These are phyloP conservation scores for Anorthoa munda DNA, from an alignment of 2,888 invertebrate species.

Conservation along the genomic window DNA sequence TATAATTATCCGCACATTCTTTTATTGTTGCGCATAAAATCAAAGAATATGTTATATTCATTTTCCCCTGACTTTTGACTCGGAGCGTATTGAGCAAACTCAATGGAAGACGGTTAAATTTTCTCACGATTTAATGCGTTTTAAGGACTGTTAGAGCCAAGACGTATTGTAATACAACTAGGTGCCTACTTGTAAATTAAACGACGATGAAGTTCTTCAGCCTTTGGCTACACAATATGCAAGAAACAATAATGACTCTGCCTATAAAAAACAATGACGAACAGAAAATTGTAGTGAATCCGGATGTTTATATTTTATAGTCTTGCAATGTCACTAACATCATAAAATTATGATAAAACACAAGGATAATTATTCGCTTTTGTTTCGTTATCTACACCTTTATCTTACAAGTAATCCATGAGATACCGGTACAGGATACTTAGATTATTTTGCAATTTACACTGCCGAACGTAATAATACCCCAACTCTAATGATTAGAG, in stretches of 20 bases:
- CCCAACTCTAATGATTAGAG: slow-evolving; percentile 42
- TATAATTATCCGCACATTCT: slow-evolving; percentile 88
- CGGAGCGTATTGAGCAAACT: slow-evolving; percentile 83
- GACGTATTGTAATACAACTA: slow-evolving; percentile 20
- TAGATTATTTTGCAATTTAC: slow-evolving; percentile 1
- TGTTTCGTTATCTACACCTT: slow-evolving; percentile 8
- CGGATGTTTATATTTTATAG: slow-evolving; percentile 3
- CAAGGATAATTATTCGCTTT: neutral
- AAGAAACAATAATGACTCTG: no score
- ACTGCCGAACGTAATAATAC: slow-evolving; percentile 24
- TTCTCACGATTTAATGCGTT: slow-evolving; percentile 86
- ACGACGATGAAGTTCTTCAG: neutral
- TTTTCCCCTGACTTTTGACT: slow-evolving; percentile 89
- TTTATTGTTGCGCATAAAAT: slow-evolving; percentile 87
- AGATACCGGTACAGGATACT: slow-evolving; percentile 4
- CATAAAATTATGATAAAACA: neutral
- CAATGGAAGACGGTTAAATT: slow-evolving; percentile 89
- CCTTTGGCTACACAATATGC: neutral
- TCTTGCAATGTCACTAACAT: neutral
- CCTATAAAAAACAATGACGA: neutral
- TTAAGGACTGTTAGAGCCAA: slow-evolving; percentile 65
- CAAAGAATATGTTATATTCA: slow-evolving; percentile 89
- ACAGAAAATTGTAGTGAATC: slow-evolving; percentile 3
- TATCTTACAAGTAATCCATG: slow-evolving; percentile 30
- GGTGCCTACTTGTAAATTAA: slow-evolving; percentile 8